Evolutionary conservation across 2,888 invertebrate species (phyloP).

Genomic region (Athalia circularis): DNA sequence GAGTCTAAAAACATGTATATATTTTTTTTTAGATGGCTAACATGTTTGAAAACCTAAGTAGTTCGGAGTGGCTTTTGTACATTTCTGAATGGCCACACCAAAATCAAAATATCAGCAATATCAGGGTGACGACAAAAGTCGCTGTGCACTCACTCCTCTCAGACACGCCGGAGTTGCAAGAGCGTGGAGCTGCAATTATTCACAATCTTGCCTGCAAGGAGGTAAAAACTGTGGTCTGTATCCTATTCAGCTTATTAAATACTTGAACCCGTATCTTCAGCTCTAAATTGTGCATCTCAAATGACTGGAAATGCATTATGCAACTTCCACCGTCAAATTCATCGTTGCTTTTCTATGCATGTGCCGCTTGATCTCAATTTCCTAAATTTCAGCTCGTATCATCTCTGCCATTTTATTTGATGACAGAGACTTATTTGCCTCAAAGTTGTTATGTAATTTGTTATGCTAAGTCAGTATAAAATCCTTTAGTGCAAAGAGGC

Average conservation of each 20-base stretch:
- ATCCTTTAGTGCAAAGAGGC: too few relatives aligned
- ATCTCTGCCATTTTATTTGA: neutral
- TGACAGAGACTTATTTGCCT: neutral
- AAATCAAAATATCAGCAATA: conserved; percentile 88
- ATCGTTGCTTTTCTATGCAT: conserved; percentile 28
- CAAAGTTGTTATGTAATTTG: too few relatives aligned
- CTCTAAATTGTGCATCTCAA: conserved; percentile 8
- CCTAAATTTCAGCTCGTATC: neutral
- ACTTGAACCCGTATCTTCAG: conserved; percentile 28
- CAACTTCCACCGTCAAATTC: conserved; percentile 1
- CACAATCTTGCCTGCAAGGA: conserved; percentile 96
- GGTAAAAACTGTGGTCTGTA: conserved; percentile 98
- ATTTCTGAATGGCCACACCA: conserved; percentile 93
- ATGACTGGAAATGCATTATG: conserved; percentile 3
- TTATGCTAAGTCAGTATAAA: too few relatives aligned
- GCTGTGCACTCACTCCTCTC: conserved; percentile 90
- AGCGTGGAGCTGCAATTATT: conserved; percentile 89
- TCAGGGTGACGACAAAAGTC: conserved; percentile 92
- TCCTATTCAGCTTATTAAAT: conserved; percentile 66
- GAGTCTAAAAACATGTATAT: neutral
- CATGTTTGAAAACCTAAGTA: conserved; percentile 90
- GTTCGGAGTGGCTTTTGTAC: conserved; percentile 95
- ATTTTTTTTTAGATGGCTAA: conserved; percentile 85
- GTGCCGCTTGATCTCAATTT: conserved; percentile 17
- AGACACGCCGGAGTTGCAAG: conserved; percentile 83